phyloP scores from a whole-genome alignment of 2,888 invertebrate genomes.

The Agriotes lineatus region DNA sequence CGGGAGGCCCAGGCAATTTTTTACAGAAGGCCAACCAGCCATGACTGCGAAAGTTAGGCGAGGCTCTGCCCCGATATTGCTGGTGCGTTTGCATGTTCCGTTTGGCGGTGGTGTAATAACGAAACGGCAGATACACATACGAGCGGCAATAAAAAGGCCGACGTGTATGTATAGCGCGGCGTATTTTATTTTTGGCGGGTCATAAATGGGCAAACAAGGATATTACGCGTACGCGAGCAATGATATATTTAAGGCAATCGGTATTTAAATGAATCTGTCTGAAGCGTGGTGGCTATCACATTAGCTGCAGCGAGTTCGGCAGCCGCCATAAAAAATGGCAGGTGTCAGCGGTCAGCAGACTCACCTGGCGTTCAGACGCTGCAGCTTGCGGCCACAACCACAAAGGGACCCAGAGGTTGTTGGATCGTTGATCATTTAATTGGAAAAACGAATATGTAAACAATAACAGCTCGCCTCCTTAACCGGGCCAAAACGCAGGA shows the following conservation, averaged over 20 bases:
- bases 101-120: not conserved
- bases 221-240: slow-evolving; percentile 22
- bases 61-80: slow-evolving; percentile 1
- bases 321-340: slow-evolving; percentile 49
- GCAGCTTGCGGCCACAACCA: slow-evolving; percentile 45
- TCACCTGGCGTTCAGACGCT: slow-evolving; percentile 48
- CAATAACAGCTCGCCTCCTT: not conserved
- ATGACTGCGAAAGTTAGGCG: no score
- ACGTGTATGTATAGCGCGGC: not conserved
- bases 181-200: slow-evolving; percentile 8
- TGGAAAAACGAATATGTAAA: slow-evolving; percentile 9
- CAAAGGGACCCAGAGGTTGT: slow-evolving; percentile 11
- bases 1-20: no score
- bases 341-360: slow-evolving; percentile 49
- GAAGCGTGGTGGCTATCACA: slow-evolving; percentile 38
- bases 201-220: slow-evolving; percentile 10
- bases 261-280: slow-evolving; percentile 45
- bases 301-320: slow-evolving; percentile 42
- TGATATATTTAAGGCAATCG: slow-evolving; percentile 39
- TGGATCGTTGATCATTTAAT: slow-evolving; percentile 16
- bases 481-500: not conserved
- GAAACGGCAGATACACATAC: slow-evolving; percentile 7
- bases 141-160: slow-evolving; percentile 1
- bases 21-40: no score
- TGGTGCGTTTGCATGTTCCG: not conserved